Evolutionary conservation across 2,113 vertebrate genomes (phyloP).

Genomic region (Tenrec ecaudatus): DNA sequence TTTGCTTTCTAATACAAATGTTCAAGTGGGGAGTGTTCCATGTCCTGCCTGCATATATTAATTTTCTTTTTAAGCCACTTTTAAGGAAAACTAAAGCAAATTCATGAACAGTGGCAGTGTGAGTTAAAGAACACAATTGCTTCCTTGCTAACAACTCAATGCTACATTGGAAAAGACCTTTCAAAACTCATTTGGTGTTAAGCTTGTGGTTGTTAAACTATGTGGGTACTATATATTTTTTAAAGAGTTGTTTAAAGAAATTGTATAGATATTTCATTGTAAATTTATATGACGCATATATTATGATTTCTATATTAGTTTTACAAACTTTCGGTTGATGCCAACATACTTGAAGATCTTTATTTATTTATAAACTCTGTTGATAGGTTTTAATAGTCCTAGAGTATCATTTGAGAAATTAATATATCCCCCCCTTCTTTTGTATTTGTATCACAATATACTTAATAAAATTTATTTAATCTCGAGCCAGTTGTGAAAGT

Average conservation of each 20-base stretch:
- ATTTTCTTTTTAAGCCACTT: slow-evolving; percentile 52
- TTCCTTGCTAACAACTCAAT: slow-evolving; percentile 19
- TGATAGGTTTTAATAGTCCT: slow-evolving; percentile 68
- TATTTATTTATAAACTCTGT: slow-evolving; percentile 75
- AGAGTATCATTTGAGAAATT: slow-evolving; percentile 64
- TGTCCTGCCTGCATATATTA: neutral
- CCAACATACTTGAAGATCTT: slow-evolving; percentile 72
- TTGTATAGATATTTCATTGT: slow-evolving; percentile 40
- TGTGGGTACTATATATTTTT: neutral
- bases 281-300: slow-evolving; percentile 30
- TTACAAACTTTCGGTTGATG: slow-evolving; percentile 35
- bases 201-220: neutral
- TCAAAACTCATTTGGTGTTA: slow-evolving; percentile 34
- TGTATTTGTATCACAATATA: slow-evolving; percentile 69
- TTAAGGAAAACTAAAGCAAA: slow-evolving; percentile 43
- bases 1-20: neutral
- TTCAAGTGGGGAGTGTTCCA: slow-evolving; percentile 36
- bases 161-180: slow-evolving; percentile 14
- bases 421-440: slow-evolving; percentile 60
- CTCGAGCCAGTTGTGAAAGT: slow-evolving; percentile 66
- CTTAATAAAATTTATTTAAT: slow-evolving; percentile 76
- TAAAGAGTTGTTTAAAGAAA: slow-evolving; percentile 16
- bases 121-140: neutral
- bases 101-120: neutral
- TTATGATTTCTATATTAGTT: slow-evolving; percentile 51